A percentile compares a stretch with the other conserved stretches of the same genome.
Evolutionary conservation across 1,140 invertebrate genomes (phyloP).

Genomic region (Dinothrombium tinctorium): DNA sequence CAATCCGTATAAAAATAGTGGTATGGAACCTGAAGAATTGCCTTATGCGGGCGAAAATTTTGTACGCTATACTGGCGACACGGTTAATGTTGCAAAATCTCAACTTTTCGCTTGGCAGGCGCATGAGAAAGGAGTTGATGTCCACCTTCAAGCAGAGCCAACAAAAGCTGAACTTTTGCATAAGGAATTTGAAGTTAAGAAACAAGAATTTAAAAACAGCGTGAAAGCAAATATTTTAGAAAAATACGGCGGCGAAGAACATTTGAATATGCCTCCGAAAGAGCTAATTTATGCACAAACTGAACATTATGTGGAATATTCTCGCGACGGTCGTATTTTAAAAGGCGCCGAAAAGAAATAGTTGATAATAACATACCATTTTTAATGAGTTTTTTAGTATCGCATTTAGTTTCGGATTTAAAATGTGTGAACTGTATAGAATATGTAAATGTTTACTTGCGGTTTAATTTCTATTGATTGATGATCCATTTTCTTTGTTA

Average conservation of each 20-base stretch:
- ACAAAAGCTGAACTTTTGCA: constrained; percentile 83
- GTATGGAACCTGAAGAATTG: constrained; percentile 37
- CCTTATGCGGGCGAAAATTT: constrained; percentile 92
- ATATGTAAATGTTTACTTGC: too few relatives aligned
- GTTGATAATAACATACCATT: too few relatives aligned
- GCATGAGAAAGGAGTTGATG: constrained; percentile 72
- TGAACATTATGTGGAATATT: constrained; percentile 45
- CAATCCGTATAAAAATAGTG: constrained; percentile 53
- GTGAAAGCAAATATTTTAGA: constrained; percentile 50
- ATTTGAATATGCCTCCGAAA: constrained; percentile 59
- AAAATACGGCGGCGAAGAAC: constrained; percentile 74
- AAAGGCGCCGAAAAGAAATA: constrained; percentile 68
- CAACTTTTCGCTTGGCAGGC: constrained; percentile 98
- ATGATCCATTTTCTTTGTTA: too few relatives aligned
- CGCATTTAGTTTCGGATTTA: too few relatives aligned
- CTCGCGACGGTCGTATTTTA: constrained; percentile 59
- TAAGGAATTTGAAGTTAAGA: constrained; percentile 68
- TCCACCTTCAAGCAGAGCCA: constrained; percentile 86
- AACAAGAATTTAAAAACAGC: constrained; percentile 52
- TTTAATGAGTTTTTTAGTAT: too few relatives aligned
- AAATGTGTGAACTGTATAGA: too few relatives aligned
- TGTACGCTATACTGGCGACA: constrained; percentile 77
- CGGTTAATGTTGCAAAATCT: constrained; percentile 58
- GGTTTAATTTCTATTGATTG: too few relatives aligned
- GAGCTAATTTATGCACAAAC: constrained; percentile 75